A percentile compares a stretch with the other conserved stretches of the same genome.
phyloP scores from a whole-genome alignment of 1,140 invertebrate species.

The Lamellibrachia luymesi region DNA sequence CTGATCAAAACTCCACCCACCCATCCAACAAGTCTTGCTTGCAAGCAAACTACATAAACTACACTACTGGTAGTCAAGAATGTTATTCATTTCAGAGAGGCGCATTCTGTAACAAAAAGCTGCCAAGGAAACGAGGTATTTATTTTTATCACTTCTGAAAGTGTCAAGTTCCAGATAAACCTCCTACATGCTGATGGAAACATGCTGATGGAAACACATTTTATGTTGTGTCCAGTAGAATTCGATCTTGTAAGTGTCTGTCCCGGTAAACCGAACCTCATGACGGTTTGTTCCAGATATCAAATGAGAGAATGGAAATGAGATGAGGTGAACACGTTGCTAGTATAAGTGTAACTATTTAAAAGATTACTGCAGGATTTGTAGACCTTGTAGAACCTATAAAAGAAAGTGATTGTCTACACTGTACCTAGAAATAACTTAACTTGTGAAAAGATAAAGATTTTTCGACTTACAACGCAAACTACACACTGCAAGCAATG shows the following conservation, averaged over 20 bases:
- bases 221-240: neutral
- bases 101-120: neutral
- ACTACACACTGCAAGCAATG: neutral
- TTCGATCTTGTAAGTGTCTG: neutral
- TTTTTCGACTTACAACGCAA: neutral
- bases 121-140: neutral
- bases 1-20: neutral
- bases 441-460: neutral
- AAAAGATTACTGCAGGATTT: too few relatives aligned
- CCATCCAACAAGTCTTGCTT: neutral
- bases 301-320: neutral
- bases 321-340: too few relatives aligned
- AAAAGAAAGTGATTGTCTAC: neutral
- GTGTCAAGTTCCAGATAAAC: neutral
- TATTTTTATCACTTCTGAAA: neutral
- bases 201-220: neutral
- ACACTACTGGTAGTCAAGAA: neutral
- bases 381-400: neutral
- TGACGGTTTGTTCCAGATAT: neutral
- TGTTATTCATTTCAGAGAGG: neutral
- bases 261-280: neutral
- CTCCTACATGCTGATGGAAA: neutral
- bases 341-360: too few relatives aligned
- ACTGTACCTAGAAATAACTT: neutral
- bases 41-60: neutral